These are phyloP conservation scores for rat (Rattus norvegicus) DNA, from an alignment of 2,113 vertebrate species.

Conservation along the genomic window GRCr8 NC_086021.1:101218501-101219000, in stretches of 20 bases:
- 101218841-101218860: neutral
- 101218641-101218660: neutral
- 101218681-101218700: neutral
- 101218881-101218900: neutral
- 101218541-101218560: neutral
- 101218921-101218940: neutral
- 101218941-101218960: neutral
- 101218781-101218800: accelerated
- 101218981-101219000: neutral
- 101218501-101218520: neutral
- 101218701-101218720: neutral
- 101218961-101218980: neutral
- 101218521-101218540: neutral
- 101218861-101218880: neutral
- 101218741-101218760: neutral
- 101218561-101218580: neutral
- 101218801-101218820: neutral
- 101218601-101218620: neutral
- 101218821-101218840: neutral
- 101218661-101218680: neutral
- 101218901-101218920: neutral
- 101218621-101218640: neutral
- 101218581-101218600: neutral
- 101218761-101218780: neutral
- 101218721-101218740: neutral